phyloP scores from a whole-genome alignment of 2,888 invertebrate species.

The Andrena haemorrhoa region DNA sequence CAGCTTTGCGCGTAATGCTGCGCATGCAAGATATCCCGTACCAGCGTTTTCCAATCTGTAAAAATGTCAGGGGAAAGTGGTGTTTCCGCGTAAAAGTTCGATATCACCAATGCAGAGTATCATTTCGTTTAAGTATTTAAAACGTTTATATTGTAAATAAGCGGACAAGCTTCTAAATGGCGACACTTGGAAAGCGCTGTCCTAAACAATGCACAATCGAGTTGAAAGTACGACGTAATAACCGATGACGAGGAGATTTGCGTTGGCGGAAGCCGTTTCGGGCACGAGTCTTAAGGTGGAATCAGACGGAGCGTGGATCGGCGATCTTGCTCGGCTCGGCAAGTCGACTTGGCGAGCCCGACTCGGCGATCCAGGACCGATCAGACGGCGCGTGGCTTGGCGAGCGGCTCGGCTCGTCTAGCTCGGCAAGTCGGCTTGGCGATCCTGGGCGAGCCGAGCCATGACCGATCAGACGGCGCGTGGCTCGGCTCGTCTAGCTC shows the following conservation, averaged over 20 bases:
- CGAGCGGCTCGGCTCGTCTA: too few relatives aligned
- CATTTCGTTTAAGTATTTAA: conserved; percentile 6
- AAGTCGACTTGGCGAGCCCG: too few relatives aligned
- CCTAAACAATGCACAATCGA: conserved; percentile 46
- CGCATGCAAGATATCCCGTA: not conserved
- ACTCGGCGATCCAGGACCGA: too few relatives aligned
- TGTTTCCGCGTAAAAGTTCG: not conserved
- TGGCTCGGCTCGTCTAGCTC: too few relatives aligned
- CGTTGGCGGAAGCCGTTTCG: not conserved
- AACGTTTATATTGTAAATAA: conserved; percentile 45
- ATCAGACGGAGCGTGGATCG: too few relatives aligned
- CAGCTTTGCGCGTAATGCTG: conserved; percentile 14
- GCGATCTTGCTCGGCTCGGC: too few relatives aligned
- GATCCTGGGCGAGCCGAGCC: too few relatives aligned
- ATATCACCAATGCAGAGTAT: conserved; percentile 13
- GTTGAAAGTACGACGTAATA: conserved; percentile 52
- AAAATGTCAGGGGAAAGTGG: not conserved
- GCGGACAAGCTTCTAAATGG: conserved; percentile 11
- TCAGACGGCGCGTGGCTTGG: too few relatives aligned
- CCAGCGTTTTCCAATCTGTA: conserved; percentile 30
- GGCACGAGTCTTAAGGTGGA: too few relatives aligned
- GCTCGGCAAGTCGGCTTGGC: too few relatives aligned
- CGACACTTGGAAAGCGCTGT: conserved; percentile 23
- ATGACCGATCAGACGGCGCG: too few relatives aligned
- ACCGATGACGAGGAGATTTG: conserved; percentile 26